A percentile compares a stretch with the other conserved stretches of the same genome.
These are phyloP conservation scores for Holocentrus rufus DNA, from an alignment of 2,797 vertebrate genomes.

Conservation along the genomic window DNA sequence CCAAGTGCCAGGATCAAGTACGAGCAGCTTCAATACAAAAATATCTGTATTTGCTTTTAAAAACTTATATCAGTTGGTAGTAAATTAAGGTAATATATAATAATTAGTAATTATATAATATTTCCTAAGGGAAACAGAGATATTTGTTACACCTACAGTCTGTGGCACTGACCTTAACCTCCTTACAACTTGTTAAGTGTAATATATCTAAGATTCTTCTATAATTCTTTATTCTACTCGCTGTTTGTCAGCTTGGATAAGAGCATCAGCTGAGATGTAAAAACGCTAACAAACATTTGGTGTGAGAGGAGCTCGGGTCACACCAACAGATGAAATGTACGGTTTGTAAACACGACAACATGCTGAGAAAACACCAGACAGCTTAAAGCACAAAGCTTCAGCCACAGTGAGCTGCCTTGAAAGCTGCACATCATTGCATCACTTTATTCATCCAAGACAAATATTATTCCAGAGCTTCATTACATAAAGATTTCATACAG, in stretches of 20 bases:
- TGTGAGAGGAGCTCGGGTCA: slow-evolving; percentile 29
- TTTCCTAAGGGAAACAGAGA: neutral
- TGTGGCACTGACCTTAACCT: neutral
- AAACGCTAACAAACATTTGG: slow-evolving; percentile 8
- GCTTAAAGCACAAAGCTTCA: neutral
- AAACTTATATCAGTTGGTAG: neutral
- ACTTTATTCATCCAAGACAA: slow-evolving; percentile 22
- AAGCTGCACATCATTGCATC: neutral
- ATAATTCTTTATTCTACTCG: neutral
- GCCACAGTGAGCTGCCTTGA: neutral
- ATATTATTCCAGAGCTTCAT: neutral
- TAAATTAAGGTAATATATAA: too few relatives aligned
- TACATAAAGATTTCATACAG: neutral
- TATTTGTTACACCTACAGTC: neutral
- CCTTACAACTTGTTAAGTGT: neutral
- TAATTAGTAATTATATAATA: too few relatives aligned
- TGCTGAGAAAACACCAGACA: neutral
- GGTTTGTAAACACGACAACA: neutral
- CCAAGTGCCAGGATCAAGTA: too few relatives aligned
- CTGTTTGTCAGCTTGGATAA: neutral
- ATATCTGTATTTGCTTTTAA: neutral
- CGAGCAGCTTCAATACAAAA: too few relatives aligned
- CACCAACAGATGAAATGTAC: neutral
- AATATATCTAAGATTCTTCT: neutral
- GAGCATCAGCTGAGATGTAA: neutral